Base-by-base conservation (phyloP, 2,797 vertebrate species). In the Antrozous pallidus region DNA sequence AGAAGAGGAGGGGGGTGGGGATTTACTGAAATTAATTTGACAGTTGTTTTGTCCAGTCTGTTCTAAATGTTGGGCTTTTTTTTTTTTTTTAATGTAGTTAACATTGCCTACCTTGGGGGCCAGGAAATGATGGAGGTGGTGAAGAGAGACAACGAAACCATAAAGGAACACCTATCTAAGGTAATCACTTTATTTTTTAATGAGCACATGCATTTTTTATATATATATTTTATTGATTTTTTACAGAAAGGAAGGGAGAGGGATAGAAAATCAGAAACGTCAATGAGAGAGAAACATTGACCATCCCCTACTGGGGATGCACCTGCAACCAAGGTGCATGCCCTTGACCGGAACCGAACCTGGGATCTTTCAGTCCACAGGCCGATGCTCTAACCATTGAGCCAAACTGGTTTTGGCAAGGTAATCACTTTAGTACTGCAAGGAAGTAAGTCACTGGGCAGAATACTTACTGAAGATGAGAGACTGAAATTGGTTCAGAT, bases 101-200 rank as follows among this genome's bases (percentile, higher is more conserved):
- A 99, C 91, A 98, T 98, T 51, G 98, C 99, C 98, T 99, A 99
- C 95, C 98, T 99, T 98, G 99, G 98, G 12, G 98, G 98, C 95
- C 99, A 99, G 97, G 99, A 99, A 98, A 99, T 99, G 99, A 98
- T 97, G 94, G 96, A 97, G 14, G 98, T 99, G 63, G 90, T 98
- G 91, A 98, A 99, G 90, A 98, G 99, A 98, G 99, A 99, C 95
- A 98, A 99, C 75, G 33, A 93, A 28, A 99, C 98, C 61, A 99
- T 99, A 96, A 97, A 96, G 94, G 96, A 98, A 67, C 98, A 99
- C 96, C 98, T 99, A 45, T 97, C 98, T 88, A 99, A 99, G 99
- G 99, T 99, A 98, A 98, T 95, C 28, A n/a, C 36, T 89, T n/a
- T 26, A 18, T n/a, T n/a, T n/a, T n/a, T n/a, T n/a, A n/a, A n/a